Conservation (phyloP, 1,140 invertebrate species). For the Drosophila kikkawai region DNA sequence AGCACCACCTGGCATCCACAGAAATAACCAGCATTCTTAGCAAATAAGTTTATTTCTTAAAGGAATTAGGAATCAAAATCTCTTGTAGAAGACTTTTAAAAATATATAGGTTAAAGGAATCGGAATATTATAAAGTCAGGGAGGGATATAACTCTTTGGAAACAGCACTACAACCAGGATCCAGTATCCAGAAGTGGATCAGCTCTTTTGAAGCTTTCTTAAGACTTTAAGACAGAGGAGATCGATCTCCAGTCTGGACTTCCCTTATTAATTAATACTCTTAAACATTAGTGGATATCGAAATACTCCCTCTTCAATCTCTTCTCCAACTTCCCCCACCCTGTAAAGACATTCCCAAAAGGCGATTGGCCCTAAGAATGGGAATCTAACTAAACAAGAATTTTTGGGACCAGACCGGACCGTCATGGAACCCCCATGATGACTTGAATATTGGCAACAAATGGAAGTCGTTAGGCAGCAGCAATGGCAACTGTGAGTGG, state of each 20-base stretch:
- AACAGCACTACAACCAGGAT: no score
- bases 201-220: no score
- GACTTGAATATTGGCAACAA: slow-evolving; percentile 46
- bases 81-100: background rate
- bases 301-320: background rate
- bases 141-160: no score
- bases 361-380: background rate
- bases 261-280: background rate
- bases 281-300: background rate
- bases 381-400: background rate
- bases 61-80: no score
- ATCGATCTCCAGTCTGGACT: no score
- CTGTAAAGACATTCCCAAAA: background rate
- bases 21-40: no score
- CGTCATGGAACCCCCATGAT: slow-evolving; percentile 5
- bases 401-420: background rate
- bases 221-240: no score
- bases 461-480: slow-evolving; percentile 42
- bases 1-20: slow-evolving; percentile 2
- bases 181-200: no score
- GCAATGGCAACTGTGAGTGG: slow-evolving; percentile 1
- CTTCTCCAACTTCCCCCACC: background rate
- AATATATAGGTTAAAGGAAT: background rate
- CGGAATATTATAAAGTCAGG: no score
- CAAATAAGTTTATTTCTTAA: background rate